Base-by-base conservation (phyloP, 2,797 vertebrate genomes). In the Rhincodon typus region DNA sequence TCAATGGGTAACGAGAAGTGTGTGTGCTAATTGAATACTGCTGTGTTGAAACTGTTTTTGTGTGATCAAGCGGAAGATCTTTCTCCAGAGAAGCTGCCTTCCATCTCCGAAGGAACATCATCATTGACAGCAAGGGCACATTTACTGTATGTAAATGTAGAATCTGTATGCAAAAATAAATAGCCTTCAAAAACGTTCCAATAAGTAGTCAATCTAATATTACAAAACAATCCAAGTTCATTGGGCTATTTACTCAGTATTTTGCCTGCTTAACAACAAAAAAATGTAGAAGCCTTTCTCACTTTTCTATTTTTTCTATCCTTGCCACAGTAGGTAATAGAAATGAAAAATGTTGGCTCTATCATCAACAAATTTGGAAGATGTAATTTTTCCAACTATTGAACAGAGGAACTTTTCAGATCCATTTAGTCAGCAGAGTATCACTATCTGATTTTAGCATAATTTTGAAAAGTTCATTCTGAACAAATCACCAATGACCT, bases 21-120 rank as follows among this genome's bases (percentile, higher is more conserved):
- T 13, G 12, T 10, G 57, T 62, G 13, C 66, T 70, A 94, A 25
- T 94, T 72, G 21, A 94, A 94, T 94, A 13, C n/a, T 94, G 87
- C 87, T 90, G 87, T 90, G 27, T n/a, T 90, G 53, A 91, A 91
- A 66, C 66, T 10, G 34, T 66, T 46, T 94, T 46, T 94, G 93
- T 94, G 67, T 70, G 21, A 94, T 70, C 88, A n/a, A 91, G 46
- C 57, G 3, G 27, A 90, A 66, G 90, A 93, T 19, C 21, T 38
- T 69, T 94, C 34, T 93, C 62, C 62, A 30, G 8, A 70, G 27
- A 25, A 50, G 21, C 21, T 94, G 46, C 67, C 23, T 23, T 94
- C 38, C 67, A 94, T 38, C 25, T 30, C 23, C 30, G 38, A 38
- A 94, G 70, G 19, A 27, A 72, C 8, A 42, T 94, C 67, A 69